Percentiles rank a stretch among this genome's conserved stretches.
Conservation (phyloP, 2,888 invertebrate genomes). For the Lucinisca nassula region DNA sequence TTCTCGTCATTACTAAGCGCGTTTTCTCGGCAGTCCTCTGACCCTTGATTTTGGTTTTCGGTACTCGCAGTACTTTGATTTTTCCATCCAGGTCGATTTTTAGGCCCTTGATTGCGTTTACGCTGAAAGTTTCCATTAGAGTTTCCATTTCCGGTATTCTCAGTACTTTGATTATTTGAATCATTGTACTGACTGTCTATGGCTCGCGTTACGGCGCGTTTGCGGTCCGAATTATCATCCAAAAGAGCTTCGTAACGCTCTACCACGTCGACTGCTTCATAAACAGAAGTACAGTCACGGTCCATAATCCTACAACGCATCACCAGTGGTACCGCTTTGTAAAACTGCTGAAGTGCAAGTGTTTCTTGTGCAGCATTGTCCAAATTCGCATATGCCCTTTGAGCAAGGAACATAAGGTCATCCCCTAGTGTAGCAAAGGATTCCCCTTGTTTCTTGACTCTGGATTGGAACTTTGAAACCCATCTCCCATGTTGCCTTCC, state of each 20-base stretch:
- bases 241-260: conserved; percentile 32
- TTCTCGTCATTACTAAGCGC: too few relatives aligned
- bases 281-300: conserved; percentile 6
- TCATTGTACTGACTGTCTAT: background rate
- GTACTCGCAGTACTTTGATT: too few relatives aligned
- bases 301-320: conserved; percentile 36
- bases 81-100: too few relatives aligned
- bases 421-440: conserved; percentile 29
- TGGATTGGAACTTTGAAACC: conserved; percentile 10
- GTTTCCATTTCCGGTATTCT: too few relatives aligned
- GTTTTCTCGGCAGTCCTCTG: too few relatives aligned
- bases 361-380: too few relatives aligned
- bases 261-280: conserved; percentile 30
- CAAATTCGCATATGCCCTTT: conserved; percentile 6
- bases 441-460: background rate
- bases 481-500: background rate
- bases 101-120: too few relatives aligned
- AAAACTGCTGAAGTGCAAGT: conserved; percentile 23
- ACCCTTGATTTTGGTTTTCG: background rate
- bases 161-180: too few relatives aligned
- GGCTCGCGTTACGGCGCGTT: background rate
- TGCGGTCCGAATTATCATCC: background rate
- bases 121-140: too few relatives aligned
- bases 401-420: conserved; percentile 3
- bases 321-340: conserved; percentile 17